Percentiles rank a stretch among this genome's conserved stretches.
Conservation (phyloP, 2,888 invertebrate species). For the Volucella inanis region DNA sequence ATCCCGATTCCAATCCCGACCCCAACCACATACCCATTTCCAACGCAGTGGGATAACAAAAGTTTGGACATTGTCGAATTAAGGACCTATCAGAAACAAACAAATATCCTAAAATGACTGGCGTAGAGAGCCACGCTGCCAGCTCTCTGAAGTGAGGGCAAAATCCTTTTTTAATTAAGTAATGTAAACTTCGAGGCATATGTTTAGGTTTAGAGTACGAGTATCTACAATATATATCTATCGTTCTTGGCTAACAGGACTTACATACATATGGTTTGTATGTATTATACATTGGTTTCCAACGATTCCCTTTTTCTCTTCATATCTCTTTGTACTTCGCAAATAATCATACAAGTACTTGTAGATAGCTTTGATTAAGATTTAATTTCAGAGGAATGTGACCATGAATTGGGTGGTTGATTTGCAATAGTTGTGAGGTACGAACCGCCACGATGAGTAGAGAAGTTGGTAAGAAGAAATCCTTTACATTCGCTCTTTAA, state of each 20-base stretch:
- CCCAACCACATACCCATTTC: not conserved
- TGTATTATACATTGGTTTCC: not conserved
- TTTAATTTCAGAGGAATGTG: slow-evolving; percentile 59
- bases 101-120: slow-evolving; percentile 72
- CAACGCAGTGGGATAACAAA: slow-evolving; percentile 65
- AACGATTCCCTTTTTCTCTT: not conserved
- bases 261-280: no score
- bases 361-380: slow-evolving; percentile 64
- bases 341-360: not conserved
- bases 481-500: not conserved
- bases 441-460: not conserved
- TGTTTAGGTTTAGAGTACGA: slow-evolving; percentile 50
- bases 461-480: slow-evolving; percentile 5
- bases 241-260: slow-evolving; percentile 18
- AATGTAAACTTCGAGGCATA: slow-evolving; percentile 72
- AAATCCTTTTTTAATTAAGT: slow-evolving; percentile 75
- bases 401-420: slow-evolving; percentile 31
- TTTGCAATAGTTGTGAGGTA: slow-evolving; percentile 9
- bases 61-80: slow-evolving; percentile 74
- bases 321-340: no score
- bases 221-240: slow-evolving; percentile 12
- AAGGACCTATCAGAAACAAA: slow-evolving; percentile 74
- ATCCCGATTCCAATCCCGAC: not conserved
- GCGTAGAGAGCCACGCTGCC: slow-evolving; percentile 53
- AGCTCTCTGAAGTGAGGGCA: slow-evolving; percentile 63